Base-by-base conservation (phyloP, 2,797 vertebrate species). In the Pseudomugil tenellus region DNA sequence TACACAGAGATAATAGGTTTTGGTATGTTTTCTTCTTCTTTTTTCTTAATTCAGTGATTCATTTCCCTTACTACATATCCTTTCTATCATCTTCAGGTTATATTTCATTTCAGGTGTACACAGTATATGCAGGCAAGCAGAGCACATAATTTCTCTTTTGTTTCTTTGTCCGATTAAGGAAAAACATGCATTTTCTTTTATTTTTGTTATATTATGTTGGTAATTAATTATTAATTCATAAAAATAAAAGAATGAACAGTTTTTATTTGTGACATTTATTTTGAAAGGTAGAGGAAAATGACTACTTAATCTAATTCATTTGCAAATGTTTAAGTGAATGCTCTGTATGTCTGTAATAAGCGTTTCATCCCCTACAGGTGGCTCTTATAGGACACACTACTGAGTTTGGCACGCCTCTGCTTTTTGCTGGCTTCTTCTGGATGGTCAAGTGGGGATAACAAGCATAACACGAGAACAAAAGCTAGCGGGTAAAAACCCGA, bases 391-490 rank as follows among this genome's bases (percentile, higher is more conserved):
- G 16, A n/a, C 29, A 1, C n/a, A 17, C 6, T 31, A 6, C 13
- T 25, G 16, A 12, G 11, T 16, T 8, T n/a, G 67, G 6, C 59
- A 63, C 68, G 11, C 76, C 73, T 58, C 54, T 37, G 34, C 54
- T 32, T 41, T 14, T 26, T 55, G 76, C 61, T 85, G 74, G 74
- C 76, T 57, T 60, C 8, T 26, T 78, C 56, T 66, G 70, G 35
- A 37, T 86, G 79, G 74, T 52, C 56, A 60, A 72, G 16, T n/a
- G 2, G 2, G n/a, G 10, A 4, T n/a, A 21, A 61, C 73, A 62
- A 72, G 80, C 67, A 85, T 74, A 64, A 66, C 3, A 79, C 67
- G 77, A 77, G 83, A 87, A 16, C 2, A 43, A 67, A 31, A 70
- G 1, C 19, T 28, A 2, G 12, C 39, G 4, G 16, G 2, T 11